Evolutionary conservation across 2,888 invertebrate genomes (phyloP).

Genomic region (Schizaphis graminum): DNA sequence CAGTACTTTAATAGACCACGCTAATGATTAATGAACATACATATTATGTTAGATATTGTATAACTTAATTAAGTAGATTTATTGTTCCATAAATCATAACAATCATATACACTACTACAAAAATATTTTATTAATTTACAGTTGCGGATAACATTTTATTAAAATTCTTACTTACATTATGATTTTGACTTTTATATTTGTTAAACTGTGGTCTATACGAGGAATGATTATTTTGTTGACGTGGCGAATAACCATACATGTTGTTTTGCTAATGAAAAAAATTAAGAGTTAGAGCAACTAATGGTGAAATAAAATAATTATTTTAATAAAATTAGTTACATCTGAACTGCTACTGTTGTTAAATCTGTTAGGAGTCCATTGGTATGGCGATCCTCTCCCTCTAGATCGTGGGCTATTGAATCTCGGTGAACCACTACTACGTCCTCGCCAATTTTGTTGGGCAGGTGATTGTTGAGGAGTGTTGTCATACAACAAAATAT

Average conservation of each 20-base stretch:
- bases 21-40: neutral
- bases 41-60: neutral
- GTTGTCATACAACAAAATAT: slow-evolving; percentile 13
- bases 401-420: neutral
- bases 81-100: neutral
- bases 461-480: neutral
- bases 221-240: neutral
- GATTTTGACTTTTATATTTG: slow-evolving; percentile 31
- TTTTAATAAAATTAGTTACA: neutral
- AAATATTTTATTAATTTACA: neutral
- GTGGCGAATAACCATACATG: neutral
- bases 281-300: neutral
- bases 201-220: slow-evolving; percentile 22
- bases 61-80: neutral
- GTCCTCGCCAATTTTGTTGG: slow-evolving; percentile 1
- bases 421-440: slow-evolving; percentile 12
- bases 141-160: no score
- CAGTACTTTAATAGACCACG: neutral
- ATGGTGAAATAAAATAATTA: neutral
- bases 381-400: slow-evolving; percentile 45
- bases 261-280: neutral
- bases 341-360: slow-evolving; percentile 51
- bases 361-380: slow-evolving; percentile 29
- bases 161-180: slow-evolving; percentile 9
- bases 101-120: neutral